Evolutionary conservation across 2,797 vertebrate species (phyloP).

Genomic region (Scarus forsteni): DNA sequence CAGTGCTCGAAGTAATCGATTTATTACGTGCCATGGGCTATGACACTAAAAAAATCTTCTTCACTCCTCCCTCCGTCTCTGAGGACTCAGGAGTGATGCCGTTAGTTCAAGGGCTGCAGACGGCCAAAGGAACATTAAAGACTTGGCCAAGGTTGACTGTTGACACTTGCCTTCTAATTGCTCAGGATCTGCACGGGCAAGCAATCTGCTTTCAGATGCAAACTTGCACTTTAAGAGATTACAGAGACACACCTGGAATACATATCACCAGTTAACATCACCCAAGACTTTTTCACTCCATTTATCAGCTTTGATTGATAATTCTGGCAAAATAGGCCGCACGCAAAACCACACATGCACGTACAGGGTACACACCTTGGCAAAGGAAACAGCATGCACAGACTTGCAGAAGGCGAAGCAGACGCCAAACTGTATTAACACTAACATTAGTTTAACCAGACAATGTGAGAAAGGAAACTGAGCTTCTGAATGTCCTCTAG

Average conservation of each 20-base stretch:
- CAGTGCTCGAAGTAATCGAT: conserved; percentile 47
- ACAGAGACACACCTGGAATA: conserved; percentile 75
- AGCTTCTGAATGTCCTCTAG: conserved; percentile 42
- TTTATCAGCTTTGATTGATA: conserved; percentile 57
- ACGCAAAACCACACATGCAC: conserved; percentile 8
- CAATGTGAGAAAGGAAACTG: conserved; percentile 38
- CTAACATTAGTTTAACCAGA: conserved; percentile 37
- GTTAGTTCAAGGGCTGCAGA: conserved; percentile 60
- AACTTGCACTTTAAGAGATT: conserved; percentile 81
- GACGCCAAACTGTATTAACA: conserved; percentile 23
- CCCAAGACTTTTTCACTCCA: conserved; percentile 44
- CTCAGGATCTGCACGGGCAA: conserved; percentile 54
- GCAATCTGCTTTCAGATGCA: conserved; percentile 77
- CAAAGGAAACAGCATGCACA: conserved; percentile 31
- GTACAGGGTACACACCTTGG: conserved; percentile 14
- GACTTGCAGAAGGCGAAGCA: conserved; percentile 22
- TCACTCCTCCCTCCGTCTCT: conserved; percentile 16
- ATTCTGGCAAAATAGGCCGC: conserved; percentile 9
- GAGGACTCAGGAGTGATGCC: conserved; percentile 48
- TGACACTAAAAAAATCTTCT: conserved; percentile 25
- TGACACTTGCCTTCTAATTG: conserved; percentile 75
- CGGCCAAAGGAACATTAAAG: conserved; percentile 67
- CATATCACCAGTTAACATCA: conserved; percentile 66
- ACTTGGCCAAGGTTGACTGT: conserved; percentile 74
- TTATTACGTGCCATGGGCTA: conserved; percentile 29